Evolutionary conservation across 2,797 vertebrate genomes (phyloP), one percentile per base, ranked within the genome.

Genomic region (Eulemur mongoz): DNA sequence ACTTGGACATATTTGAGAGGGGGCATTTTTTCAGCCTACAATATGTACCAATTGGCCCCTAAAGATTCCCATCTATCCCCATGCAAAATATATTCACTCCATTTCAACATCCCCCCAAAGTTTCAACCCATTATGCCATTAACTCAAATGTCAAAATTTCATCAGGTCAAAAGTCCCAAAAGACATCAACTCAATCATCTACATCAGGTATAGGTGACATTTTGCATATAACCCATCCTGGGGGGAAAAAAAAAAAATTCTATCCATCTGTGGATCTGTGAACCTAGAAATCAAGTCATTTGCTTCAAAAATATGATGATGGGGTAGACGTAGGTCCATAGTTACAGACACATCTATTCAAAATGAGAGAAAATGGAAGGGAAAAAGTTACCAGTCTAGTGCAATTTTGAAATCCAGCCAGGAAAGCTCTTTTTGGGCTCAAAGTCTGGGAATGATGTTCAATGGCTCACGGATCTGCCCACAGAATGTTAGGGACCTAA

Each of bases 391-490:
- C 2, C 15, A 18, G 5, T 90, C 9, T 17, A 25, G 1, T 63
- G 5, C 4, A 79, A 35, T 69, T 57, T 72, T 88, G 73, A 82
- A 93, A 40, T 14, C 3, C 11, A 83, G 13, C 13, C 10, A 35
- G 25, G 17, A 1, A 35, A 54, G 9, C 48, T 69, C 5, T 54
- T 13, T 61, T 59, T 17, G 5, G 12, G 22, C 2, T 57, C 22
- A 45, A 54, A 30, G 6, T 54, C 30, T 67, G 18, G 14, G 20
- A 65, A n/a, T 48, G 54, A 57, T 17, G 10, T 6, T n/a, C 52
- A 40, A 2, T 35, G 4, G 1, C 43, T 72, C 8, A 35, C 27
- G 3, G 1, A 1, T 43, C 14, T 69, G 12, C 7, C 4, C 73
- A 15, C 5, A 75, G 27, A 48, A 67, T 50, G 59, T 75, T 57